Evolutionary conservation across 2,888 invertebrate genomes (phyloP), one percentile per base, ranked within the genome.

Genomic region (Andrena minutula): DNA sequence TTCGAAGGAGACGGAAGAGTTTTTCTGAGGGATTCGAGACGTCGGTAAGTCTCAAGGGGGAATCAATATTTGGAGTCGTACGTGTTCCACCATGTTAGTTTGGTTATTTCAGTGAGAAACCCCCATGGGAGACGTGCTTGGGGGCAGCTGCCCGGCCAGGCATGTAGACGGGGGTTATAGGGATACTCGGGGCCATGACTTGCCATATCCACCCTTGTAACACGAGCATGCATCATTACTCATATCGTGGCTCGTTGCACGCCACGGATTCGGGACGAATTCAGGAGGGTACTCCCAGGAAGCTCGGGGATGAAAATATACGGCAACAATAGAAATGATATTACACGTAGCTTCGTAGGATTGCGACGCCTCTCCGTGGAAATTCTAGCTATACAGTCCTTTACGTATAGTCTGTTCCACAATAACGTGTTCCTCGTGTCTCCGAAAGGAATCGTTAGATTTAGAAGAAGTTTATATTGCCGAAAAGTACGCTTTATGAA

Each of bases 161-260:
- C 81, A 77, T 86, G 76, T 79, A 84, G 75, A 85, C 53, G 84
- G 85, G 41, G 84, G 88, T 89, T 91, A 85, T 83, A 89, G 89
- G 87, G 89, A 90, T 91, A 90, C 91, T 90, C 90, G 91, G 92
- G 85, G 91, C 90, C 91, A 89, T 94, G 94, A 94, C 94, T 93
- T 90, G 93, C 91, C 81, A 90, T 84, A 93, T 90, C 90, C 88
- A 91, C 91, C 92, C 91, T 91, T 91, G 86, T 86, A 91, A 91
- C 89, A 89, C 89, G 89, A 90, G 91, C 93, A 93, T 93, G 93
- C 93, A 93, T 93, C 94, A 94, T 94, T 94, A 93, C 94, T 94
- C 94, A 94, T 93, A 93, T 93, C 93, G 91, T 89, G 91, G 91
- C 92, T 93, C 90, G 91, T 91, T 93, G 92, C 90, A 89, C 92